Evolutionary conservation across 2,888 invertebrate genomes (phyloP).

Genomic region (Amitus sp.): DNA sequence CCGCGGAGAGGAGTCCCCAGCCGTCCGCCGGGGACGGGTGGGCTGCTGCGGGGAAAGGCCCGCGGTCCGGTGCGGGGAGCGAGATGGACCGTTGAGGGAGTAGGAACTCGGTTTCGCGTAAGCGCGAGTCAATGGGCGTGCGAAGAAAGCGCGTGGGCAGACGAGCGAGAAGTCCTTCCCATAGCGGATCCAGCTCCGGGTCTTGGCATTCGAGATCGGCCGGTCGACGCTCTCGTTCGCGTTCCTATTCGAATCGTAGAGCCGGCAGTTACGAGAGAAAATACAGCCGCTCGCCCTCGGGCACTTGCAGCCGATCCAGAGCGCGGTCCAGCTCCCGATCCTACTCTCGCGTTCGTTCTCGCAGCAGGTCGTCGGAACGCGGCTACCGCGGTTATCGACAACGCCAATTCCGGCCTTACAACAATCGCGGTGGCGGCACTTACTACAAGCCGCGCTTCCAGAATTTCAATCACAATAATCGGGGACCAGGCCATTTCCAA

Average conservation of each 20-base stretch:
- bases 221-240: conserved; percentile 68
- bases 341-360: conserved; percentile 66
- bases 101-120: conserved; percentile 62
- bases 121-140: conserved; percentile 63
- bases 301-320: conserved; percentile 60
- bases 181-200: conserved; percentile 72
- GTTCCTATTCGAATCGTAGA: conserved; percentile 60
- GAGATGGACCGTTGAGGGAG: conserved; percentile 54
- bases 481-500: conserved; percentile 67
- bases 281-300: conserved; percentile 61
- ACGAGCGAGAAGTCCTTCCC: conserved; percentile 65
- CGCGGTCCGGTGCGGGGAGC: conserved; percentile 68
- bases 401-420: conserved; percentile 64
- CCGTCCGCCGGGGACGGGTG: too few relatives aligned
- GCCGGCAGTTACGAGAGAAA: conserved; percentile 63
- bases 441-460: conserved; percentile 85
- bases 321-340: conserved; percentile 70
- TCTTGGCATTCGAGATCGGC: conserved; percentile 74
- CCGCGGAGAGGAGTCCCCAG: too few relatives aligned
- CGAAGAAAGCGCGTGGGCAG: conserved; percentile 52
- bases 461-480: conserved; percentile 69
- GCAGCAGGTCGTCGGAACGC: conserved; percentile 67
- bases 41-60: too few relatives aligned
- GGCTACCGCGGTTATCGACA: conserved; percentile 61
- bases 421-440: conserved; percentile 78